A percentile compares a stretch with the other conserved stretches of the same genome.
phyloP scores from a whole-genome alignment of 2,797 vertebrate species.

The Semaprochilodus insignis region DNA sequence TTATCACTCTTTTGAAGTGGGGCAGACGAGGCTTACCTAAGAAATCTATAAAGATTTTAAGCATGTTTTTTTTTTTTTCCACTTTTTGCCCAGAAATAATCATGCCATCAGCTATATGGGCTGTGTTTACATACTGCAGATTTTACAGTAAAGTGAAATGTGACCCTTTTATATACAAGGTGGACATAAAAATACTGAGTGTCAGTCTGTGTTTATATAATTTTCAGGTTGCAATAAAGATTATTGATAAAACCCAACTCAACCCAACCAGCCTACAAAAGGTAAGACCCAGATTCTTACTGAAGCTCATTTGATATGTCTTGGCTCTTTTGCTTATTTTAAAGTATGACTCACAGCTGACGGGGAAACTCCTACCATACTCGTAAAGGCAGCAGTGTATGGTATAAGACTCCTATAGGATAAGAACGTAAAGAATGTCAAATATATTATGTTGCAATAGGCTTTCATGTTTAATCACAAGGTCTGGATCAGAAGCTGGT shows the following conservation, averaged over 20 bases:
- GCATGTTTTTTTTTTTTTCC: not conserved
- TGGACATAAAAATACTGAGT: slow-evolving; percentile 32
- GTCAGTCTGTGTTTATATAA: slow-evolving; percentile 17
- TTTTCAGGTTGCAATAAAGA: slow-evolving; percentile 93
- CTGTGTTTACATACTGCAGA: slow-evolving; percentile 32
- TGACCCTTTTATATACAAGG: slow-evolving; percentile 32
- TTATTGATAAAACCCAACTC: slow-evolving; percentile 95
- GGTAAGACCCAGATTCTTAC: slow-evolving; percentile 74
- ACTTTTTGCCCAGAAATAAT: slow-evolving; percentile 52
- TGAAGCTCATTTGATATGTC: not conserved
- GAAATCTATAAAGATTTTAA: not conserved
- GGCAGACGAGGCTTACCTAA: not conserved
- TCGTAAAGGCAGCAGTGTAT: not conserved
- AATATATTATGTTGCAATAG: not conserved
- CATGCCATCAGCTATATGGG: slow-evolving; percentile 43
- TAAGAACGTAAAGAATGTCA: not conserved
- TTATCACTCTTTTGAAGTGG: slow-evolving; percentile 32
- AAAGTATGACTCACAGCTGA: not conserved
- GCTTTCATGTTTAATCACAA: not conserved
- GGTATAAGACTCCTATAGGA: not conserved
- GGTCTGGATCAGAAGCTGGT: slow-evolving; percentile 29
- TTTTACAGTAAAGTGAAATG: slow-evolving; percentile 4
- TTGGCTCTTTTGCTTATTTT: not conserved
- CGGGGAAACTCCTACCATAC: not conserved
- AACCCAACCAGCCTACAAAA: slow-evolving; percentile 96